Conservation (phyloP, 2,888 invertebrate species). For the Allolobophora icterica region DNA sequence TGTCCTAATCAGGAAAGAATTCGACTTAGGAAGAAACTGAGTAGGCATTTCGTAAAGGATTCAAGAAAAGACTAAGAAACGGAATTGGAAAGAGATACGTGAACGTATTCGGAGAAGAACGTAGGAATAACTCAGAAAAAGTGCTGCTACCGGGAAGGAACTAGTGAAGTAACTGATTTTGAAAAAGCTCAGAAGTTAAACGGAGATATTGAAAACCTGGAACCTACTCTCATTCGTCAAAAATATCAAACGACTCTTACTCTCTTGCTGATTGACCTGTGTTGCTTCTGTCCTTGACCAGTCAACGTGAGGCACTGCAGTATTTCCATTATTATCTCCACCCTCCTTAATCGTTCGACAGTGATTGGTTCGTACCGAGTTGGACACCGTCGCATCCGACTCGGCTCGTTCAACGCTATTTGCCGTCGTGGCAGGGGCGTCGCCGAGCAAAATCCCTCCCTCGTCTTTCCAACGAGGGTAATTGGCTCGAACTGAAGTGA, state of each 20-base stretch:
- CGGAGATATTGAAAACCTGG: neutral
- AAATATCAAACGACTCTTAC: neutral
- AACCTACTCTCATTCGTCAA: neutral
- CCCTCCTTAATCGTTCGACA: constrained; percentile 12
- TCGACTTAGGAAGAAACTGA: neutral
- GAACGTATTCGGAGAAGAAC: too few relatives aligned
- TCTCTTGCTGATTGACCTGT: neutral
- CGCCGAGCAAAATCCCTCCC: neutral
- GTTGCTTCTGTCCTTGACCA: constrained; percentile 10
- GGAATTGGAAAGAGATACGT: too few relatives aligned
- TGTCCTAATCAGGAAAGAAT: too few relatives aligned
- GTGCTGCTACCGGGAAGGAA: neutral
- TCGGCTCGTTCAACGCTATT: constrained; percentile 17
- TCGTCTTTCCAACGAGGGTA: neutral
- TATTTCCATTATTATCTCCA: constrained; percentile 23
- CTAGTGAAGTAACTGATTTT: neutral
- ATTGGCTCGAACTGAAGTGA: constrained; percentile 9
- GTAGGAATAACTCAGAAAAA: too few relatives aligned
- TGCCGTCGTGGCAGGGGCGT: neutral
- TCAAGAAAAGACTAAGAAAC: too few relatives aligned
- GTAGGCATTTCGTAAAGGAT: too few relatives aligned
- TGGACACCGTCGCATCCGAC: neutral
- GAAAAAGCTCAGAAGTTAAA: neutral
- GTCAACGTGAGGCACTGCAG: constrained; percentile 25
- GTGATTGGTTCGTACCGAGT: constrained; percentile 22